phyloP scores from a whole-genome alignment of 1,140 invertebrate species.

The Sipha flava region DNA sequence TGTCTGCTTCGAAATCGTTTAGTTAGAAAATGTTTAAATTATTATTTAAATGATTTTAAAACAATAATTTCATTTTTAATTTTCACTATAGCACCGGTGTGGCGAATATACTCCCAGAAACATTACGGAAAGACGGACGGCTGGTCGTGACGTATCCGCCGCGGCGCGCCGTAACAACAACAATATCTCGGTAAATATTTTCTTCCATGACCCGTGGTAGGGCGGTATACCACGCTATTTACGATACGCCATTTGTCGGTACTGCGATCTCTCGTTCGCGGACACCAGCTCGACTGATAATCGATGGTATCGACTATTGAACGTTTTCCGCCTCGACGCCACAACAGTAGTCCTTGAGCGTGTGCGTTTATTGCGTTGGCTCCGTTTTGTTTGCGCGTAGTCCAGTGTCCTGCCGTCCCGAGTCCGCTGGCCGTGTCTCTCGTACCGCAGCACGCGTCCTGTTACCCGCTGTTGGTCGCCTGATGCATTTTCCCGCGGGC shows the following conservation, averaged over 20 bases:
- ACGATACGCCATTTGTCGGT: conserved; percentile 27
- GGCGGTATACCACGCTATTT: not conserved
- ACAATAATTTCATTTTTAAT: too few species aligned
- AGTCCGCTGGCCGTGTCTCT: not conserved
- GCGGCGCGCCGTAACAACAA: too few species aligned
- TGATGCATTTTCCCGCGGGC: not conserved
- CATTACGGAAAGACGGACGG: too few species aligned
- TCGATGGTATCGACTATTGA: conserved; percentile 31
- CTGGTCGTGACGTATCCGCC: too few species aligned
- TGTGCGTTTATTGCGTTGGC: not conserved
- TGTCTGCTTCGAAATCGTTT: too few species aligned
- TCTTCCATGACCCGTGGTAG: conserved; percentile 3
- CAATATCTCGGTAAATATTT: too few species aligned
- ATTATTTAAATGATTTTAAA: too few species aligned
- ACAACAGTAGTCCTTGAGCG: not conserved
- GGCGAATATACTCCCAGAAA: too few species aligned
- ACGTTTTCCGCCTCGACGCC: conserved; percentile 6
- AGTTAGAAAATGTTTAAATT: too few species aligned
- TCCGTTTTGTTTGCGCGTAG: not conserved
- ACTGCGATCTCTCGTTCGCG: not conserved
- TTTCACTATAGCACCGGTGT: too few species aligned
- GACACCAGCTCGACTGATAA: conserved; percentile 9
- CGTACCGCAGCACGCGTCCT: too few species aligned
- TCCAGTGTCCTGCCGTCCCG: not conserved
- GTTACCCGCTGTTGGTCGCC: too few species aligned